phyloP scores from a whole-genome alignment of 1,140 invertebrate species.

The Drosophila albomicans region DNA sequence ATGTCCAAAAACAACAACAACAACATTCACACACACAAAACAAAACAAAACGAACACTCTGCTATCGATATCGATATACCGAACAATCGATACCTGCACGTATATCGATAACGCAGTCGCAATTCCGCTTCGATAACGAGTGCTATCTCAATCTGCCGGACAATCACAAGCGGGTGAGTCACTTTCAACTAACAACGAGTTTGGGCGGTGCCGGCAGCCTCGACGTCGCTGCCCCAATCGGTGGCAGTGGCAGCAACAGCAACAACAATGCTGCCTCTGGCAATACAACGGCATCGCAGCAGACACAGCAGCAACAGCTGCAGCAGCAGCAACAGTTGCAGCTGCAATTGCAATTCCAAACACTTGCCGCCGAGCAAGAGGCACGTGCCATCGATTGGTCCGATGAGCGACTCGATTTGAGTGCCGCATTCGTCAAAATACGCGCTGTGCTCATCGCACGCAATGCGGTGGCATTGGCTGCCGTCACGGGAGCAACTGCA shows the following conservation, averaged over 20 bases:
- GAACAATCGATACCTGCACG: too few species aligned
- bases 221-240: conserved; percentile 87
- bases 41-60: neutral
- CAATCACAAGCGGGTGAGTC: conserved; percentile 97
- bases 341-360: conserved; percentile 72
- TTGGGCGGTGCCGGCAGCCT: conserved; percentile 40
- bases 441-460: conserved; percentile 75
- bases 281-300: conserved; percentile 84
- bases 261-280: conserved; percentile 86
- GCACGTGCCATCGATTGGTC: conserved; percentile 79
- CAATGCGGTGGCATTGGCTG: conserved; percentile 70
- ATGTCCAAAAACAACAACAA: neutral
- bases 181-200: conserved; percentile 75
- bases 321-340: conserved; percentile 57
- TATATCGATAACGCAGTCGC: conserved; percentile 89
- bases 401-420: conserved; percentile 75
- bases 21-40: conserved; percentile 10
- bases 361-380: conserved; percentile 77
- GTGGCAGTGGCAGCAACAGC: conserved; percentile 83
- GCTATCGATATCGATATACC: neutral
- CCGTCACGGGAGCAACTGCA: conserved; percentile 27
- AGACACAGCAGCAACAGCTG: conserved; percentile 52
- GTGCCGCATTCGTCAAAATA: conserved; percentile 77
- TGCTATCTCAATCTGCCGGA: conserved; percentile 97
- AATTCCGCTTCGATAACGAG: conserved; percentile 99